Conservation (phyloP, 2,797 vertebrate genomes). For the Hoplostethus atlanticus region DNA sequence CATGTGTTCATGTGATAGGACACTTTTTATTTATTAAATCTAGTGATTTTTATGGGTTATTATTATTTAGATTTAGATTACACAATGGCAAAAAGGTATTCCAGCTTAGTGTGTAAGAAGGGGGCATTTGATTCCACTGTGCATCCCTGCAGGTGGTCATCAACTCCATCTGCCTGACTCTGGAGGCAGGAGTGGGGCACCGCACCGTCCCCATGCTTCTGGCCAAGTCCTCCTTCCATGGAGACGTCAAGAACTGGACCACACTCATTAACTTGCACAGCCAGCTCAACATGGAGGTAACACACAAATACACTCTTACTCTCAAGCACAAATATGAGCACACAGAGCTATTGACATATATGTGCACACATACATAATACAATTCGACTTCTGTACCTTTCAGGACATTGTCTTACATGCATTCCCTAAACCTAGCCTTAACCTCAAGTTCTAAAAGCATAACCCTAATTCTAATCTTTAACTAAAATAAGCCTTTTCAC, state of each 20-base stretch:
- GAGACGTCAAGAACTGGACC: conserved; percentile 94
- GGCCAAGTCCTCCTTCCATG: conserved; percentile 93
- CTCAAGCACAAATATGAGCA: neutral
- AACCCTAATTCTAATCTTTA: too few relatives aligned
- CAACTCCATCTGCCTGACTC: conserved; percentile 91
- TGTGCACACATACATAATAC: neutral
- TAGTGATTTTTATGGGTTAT: neutral
- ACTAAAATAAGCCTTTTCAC: too few relatives aligned
- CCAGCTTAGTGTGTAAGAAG: neutral
- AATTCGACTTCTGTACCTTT: too few relatives aligned
- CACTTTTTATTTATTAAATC: neutral
- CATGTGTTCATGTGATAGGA: too few relatives aligned
- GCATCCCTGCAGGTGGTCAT: conserved; percentile 84
- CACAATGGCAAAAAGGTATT: neutral
- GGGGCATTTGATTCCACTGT: conserved; percentile 2
- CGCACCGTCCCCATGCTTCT: conserved; percentile 96
- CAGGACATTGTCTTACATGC: too few relatives aligned
- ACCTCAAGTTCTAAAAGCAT: too few relatives aligned
- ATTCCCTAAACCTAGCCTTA: too few relatives aligned
- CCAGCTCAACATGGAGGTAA: conserved; percentile 86
- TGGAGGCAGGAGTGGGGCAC: conserved; percentile 97
- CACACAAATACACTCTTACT: neutral
- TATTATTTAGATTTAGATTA: neutral
- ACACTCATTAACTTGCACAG: conserved; percentile 94
- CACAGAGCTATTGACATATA: neutral